Evolutionary conservation across 1,140 invertebrate species (phyloP).

Genomic region (Euglossa dilemma): DNA sequence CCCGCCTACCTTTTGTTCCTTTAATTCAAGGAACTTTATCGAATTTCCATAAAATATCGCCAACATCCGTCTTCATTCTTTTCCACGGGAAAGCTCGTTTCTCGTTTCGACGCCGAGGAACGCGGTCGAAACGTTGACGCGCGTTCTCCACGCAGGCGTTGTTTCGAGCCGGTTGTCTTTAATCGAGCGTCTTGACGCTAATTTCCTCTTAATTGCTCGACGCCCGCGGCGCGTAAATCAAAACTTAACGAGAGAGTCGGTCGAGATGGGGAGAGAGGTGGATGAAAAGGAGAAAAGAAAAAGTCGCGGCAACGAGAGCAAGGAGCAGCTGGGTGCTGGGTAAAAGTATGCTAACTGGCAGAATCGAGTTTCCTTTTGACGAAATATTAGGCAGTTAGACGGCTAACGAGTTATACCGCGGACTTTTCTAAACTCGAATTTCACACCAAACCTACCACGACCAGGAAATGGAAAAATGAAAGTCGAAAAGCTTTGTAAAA

Average conservation of each 20-base stretch:
- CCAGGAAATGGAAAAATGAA: too few relatives aligned
- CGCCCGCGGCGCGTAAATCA: constrained; percentile 11
- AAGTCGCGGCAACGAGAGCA: neutral
- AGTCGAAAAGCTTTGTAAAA: too few relatives aligned
- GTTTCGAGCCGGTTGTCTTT: constrained; percentile 21
- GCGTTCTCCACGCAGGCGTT: neutral
- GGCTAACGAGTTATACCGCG: neutral
- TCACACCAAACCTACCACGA: too few relatives aligned
- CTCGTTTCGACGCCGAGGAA: neutral
- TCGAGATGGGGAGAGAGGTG: neutral
- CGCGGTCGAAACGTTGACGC: neutral
- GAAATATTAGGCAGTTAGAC: neutral
- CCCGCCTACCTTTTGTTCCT: constrained; percentile 9
- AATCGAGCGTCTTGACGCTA: constrained; percentile 26
- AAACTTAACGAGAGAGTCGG: neutral
- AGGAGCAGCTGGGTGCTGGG: neutral
- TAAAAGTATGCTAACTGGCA: neutral
- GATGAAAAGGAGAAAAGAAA: neutral
- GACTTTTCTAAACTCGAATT: neutral
- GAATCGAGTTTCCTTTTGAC: neutral
- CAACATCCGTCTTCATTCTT: constrained; percentile 44
- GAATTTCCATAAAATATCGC: constrained; percentile 51
- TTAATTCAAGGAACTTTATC: constrained; percentile 46
- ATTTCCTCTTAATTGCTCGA: constrained; percentile 31
- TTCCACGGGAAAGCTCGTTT: neutral